Evolutionary conservation across 2,113 vertebrate species (phyloP), one percentile per base, ranked within the genome.

Genomic region (Gadus macrocephalus): DNA sequence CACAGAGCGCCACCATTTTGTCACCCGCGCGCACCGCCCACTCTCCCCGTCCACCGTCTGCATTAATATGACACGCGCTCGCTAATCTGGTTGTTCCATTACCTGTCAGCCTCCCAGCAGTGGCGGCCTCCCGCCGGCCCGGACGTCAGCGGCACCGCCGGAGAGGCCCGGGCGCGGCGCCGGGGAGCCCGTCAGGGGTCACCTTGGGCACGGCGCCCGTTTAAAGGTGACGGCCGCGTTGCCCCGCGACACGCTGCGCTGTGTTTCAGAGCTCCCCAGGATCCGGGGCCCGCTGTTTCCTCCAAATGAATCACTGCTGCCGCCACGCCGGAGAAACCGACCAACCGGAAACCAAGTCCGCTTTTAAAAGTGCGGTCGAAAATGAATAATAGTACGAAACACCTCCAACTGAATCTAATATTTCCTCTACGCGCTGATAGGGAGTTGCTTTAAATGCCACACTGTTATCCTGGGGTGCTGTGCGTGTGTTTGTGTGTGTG

Each of bases 31-130:
- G 42, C 31, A 72, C 78, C 78, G 78, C 70, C 73, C 60, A 3
- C 60, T 25, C 60, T 87, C 81, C 63, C 82, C 76, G 83, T 85
- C 82, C 83, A 74, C 79, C 81, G 84, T 85, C 82, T 84, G 86
- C 87, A 88, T 90, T 90, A 82, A 90, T 90, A 88, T 88, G 83
- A 89, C 89, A 83, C 84, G 76, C 83, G 82, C 84, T 79, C 83
- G 85, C 80, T 83, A 86, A 88, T 87, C 88, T 86, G 78, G 64
- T 27, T n/a, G 69, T 80, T 73, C 53, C 42, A 78, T 84, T 88
- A 86, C 73, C 85, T 81, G 78, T 82, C 83, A 80, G 73, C 62
- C 14, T 66, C 71, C 72, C 69, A 75, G 69, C 73, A 60, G 74
- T 77, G 62, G 74, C 78, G 49, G 83, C 77, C 66, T 68, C 84